phyloP scores from a whole-genome alignment of 2,113 vertebrate genomes.

The Hymenochirus boettgeri region DNA sequence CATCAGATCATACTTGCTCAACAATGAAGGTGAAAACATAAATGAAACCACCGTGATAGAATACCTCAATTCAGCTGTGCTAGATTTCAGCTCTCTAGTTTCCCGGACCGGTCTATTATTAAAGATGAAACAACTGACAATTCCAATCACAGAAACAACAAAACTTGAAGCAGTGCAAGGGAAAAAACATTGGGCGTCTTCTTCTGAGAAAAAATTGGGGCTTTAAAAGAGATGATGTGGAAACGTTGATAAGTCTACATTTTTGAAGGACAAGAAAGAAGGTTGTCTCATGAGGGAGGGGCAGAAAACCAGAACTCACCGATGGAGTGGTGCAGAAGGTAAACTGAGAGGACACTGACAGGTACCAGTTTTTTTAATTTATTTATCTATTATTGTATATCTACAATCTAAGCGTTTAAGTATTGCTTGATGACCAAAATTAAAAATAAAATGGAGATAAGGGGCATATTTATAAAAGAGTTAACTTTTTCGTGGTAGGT shows the following conservation, averaged over 20 bases:
- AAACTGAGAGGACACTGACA: constrained; percentile 91
- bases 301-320: constrained; percentile 76
- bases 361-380: too few species aligned
- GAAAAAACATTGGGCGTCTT: constrained; percentile 26
- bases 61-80: constrained; percentile 47
- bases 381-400: too few species aligned
- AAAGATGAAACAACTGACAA: constrained; percentile 48
- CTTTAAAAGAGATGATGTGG: constrained; percentile 46
- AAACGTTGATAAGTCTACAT: constrained; percentile 45
- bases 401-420: too few species aligned
- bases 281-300: constrained; percentile 76
- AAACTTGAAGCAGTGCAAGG: constrained; percentile 3
- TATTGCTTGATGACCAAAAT: too few species aligned
- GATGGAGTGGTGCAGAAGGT: constrained; percentile 96
- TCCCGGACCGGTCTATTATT: constrained; percentile 64
- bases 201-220: constrained; percentile 26
- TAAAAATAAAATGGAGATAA: too few species aligned
- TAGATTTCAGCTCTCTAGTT: constrained; percentile 68
- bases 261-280: constrained; percentile 72
- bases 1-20: constrained; percentile 60
- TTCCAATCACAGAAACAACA: neutral
- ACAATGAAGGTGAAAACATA: constrained; percentile 54
- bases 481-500: too few species aligned
- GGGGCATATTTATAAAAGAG: too few species aligned
- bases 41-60: constrained; percentile 44